A percentile compares a stretch with the other conserved stretches of the same genome.
Evolutionary conservation across 2,888 invertebrate species (phyloP).

Genomic region (Acleris literana): DNA sequence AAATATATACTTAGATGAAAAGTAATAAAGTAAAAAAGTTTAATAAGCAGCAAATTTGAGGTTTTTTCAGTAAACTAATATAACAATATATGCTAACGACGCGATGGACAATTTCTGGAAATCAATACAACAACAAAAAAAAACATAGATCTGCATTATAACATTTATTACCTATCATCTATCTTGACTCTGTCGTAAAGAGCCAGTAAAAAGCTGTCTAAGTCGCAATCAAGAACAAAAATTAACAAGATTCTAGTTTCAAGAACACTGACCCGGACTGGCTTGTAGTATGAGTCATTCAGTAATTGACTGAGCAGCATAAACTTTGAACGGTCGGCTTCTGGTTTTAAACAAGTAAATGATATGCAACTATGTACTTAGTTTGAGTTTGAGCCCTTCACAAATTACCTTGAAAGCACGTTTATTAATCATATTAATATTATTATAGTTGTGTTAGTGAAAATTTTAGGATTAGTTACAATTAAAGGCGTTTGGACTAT

Average conservation of each 20-base stretch:
- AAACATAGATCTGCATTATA: no score
- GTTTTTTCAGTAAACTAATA: no score
- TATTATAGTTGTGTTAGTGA: conserved; percentile 42
- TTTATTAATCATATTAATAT: conserved; percentile 42
- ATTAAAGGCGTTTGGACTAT: not conserved
- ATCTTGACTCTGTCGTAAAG: not conserved
- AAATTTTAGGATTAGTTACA: conserved; percentile 16
- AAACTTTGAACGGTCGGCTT: conserved; percentile 22
- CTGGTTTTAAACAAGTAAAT: conserved; percentile 26
- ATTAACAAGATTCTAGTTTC: conserved; percentile 6
- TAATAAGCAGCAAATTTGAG: not conserved
- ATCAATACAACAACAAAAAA: no score
- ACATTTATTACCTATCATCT: not conserved
- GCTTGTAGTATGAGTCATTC: conserved; percentile 23
- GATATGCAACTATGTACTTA: conserved; percentile 22
- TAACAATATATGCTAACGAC: no score
- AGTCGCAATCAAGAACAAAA: conserved; percentile 2
- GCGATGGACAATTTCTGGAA: no score
- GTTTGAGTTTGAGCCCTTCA: conserved; percentile 55
- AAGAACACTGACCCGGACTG: conserved; percentile 3
- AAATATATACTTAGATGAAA: not conserved
- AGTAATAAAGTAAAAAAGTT: not conserved
- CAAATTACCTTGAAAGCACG: conserved; percentile 67
- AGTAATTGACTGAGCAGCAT: conserved; percentile 25
- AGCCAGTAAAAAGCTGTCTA: not conserved